Base-by-base conservation (phyloP, 2,113 vertebrate species). In the Todiramphus saurophagus region DNA sequence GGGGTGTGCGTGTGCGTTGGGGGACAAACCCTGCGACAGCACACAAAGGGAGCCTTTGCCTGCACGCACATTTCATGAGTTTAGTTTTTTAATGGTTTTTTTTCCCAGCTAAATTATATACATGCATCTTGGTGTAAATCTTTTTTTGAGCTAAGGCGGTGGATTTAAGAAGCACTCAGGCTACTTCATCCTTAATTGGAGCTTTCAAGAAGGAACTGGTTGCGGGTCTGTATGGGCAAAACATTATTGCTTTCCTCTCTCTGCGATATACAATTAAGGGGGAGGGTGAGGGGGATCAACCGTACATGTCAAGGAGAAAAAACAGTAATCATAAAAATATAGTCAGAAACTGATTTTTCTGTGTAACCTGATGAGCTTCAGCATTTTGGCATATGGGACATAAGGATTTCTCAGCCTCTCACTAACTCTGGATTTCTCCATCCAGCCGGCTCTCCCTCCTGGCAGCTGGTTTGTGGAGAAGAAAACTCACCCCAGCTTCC, bases 21-120 rank as follows among this genome's bases (percentile, higher is more conserved):
- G 39, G 88, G 68, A 25, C 4, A 31, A 73, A 76, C 69, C 86
- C 89, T 69, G 41, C 5, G 35, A 27, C 13, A 93, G 89, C 83
- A 81, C 89, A 96, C 92, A 96, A 94, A 95, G 63, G 86, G 74
- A 92, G 70, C 28, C 80, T 85, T 87, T 91, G 66, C 83, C 93
- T 79, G 35, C 63, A 17, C 5, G 53, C 44, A 66, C 9, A 0
- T 78, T 84, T 82, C n/a, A 66, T 76, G 62, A 33, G 4, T 66
- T 89, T 48, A 79, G 58, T 24, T 9, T 84, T 92, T 63, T 69
- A 62, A 35, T 91, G 9, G 7, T 18, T 37, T 94, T 31, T 50
- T 93, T 50, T 92, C 7, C 28, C 59, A 41, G 78, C 50, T 85
- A 63, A 91, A 96, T 87, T 35, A 58, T 43, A 53, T 37, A 31